Percentiles rank a stretch among this genome's conserved stretches.
phyloP scores from a whole-genome alignment of 2,113 vertebrate species.

The Scolopax mira region DNA sequence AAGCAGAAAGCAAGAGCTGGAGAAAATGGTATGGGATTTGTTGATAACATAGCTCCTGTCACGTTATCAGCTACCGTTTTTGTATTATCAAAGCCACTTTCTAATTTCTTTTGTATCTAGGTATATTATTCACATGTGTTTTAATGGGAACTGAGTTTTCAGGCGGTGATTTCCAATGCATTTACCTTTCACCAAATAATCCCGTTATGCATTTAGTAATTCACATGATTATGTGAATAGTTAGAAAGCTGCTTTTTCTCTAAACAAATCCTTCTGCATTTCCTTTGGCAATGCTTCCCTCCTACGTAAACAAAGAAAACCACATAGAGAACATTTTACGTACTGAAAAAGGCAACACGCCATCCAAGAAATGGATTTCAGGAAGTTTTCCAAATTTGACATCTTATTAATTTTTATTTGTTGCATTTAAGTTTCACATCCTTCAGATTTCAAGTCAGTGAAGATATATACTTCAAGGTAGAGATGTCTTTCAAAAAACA shows the following conservation, averaged over 20 bases:
- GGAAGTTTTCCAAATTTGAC: background rate
- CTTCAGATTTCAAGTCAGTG: background rate
- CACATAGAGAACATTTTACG: background rate
- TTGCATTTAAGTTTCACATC: background rate
- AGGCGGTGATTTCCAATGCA: background rate
- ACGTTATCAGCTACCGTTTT: background rate
- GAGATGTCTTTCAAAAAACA: background rate
- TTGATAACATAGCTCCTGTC: background rate
- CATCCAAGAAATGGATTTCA: background rate
- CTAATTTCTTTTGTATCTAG: background rate
- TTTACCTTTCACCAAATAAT: background rate
- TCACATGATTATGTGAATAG: background rate
- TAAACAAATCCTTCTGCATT: background rate
- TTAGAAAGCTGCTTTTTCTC: background rate
- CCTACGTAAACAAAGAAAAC: background rate
- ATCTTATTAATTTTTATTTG: background rate
- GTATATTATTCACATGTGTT: background rate
- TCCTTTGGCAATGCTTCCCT: background rate
- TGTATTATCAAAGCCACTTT: background rate
- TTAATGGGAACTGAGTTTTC: background rate
- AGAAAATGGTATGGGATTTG: background rate
- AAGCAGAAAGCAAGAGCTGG: background rate
- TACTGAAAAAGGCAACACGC: background rate
- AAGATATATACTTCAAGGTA: background rate
- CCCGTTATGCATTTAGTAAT: background rate